Conservation (phyloP, 2,888 invertebrate genomes). For the Plebejus anna region DNA sequence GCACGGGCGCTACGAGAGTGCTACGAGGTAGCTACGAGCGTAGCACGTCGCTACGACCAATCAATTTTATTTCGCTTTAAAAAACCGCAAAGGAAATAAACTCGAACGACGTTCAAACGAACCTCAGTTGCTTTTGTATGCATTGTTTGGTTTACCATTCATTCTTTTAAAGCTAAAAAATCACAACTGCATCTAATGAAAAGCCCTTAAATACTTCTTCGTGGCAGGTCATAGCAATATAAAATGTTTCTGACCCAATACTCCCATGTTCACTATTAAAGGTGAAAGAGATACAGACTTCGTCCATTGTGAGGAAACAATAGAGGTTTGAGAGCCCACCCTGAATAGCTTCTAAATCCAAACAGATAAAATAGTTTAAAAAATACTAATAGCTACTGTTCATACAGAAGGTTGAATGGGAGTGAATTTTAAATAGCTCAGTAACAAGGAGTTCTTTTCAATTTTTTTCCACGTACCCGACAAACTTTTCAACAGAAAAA, state of each 20-base stretch:
- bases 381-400: slow-evolving; percentile 33
- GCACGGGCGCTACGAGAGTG: neutral
- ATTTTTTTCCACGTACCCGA: neutral
- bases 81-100: neutral
- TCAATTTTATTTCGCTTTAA: neutral
- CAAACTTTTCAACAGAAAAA: slow-evolving; percentile 16
- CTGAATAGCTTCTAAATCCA: slow-evolving; percentile 33
- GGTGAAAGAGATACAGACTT: slow-evolving; percentile 20
- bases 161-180: neutral
- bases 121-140: neutral
- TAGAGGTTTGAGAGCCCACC: slow-evolving; percentile 26
- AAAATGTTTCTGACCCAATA: slow-evolving; percentile 29
- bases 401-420: slow-evolving; percentile 31
- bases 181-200: slow-evolving; percentile 21
- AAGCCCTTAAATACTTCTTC: slow-evolving; percentile 1
- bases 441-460: slow-evolving; percentile 28
- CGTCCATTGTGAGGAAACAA: slow-evolving; percentile 31
- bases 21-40: neutral
- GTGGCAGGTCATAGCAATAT: slow-evolving; percentile 15
- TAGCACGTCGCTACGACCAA: neutral
- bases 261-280: slow-evolving; percentile 29
- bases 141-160: neutral
- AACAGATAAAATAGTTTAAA: slow-evolving; percentile 35
- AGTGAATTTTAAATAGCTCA: slow-evolving; percentile 22
- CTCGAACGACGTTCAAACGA: neutral